These are phyloP conservation scores for Siniperca obscura DNA, from an alignment of 2,797 vertebrate species.

Conservation along the genomic window DNA sequence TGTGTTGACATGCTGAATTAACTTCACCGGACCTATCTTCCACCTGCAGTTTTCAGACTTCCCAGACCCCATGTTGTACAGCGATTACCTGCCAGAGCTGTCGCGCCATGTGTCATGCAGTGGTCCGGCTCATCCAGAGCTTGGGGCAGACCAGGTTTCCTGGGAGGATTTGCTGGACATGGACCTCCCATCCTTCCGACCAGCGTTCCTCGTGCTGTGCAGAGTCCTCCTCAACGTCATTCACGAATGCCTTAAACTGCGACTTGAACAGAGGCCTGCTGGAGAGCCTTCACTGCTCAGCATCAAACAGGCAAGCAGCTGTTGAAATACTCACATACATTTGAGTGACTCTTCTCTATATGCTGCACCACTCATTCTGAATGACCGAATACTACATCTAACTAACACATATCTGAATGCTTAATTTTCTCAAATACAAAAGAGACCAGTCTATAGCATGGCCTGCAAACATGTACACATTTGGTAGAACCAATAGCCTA, in stretches of 20 bases:
- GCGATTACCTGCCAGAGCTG: slow-evolving; percentile 93
- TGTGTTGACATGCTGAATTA: slow-evolving; percentile 16
- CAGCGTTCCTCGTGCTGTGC: slow-evolving; percentile 96
- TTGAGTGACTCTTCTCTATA: background rate
- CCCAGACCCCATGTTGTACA: slow-evolving; percentile 95
- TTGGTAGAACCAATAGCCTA: background rate
- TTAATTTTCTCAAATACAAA: background rate
- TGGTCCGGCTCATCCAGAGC: slow-evolving; percentile 81
- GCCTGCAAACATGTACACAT: background rate
- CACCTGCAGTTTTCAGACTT: slow-evolving; percentile 91
- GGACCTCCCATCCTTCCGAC: slow-evolving; percentile 97
- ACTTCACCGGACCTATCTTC: slow-evolving; percentile 1
- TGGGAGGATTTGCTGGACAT: slow-evolving; percentile 94
- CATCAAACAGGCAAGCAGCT: slow-evolving; percentile 93
- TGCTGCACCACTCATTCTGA: background rate
- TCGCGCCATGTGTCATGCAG: slow-evolving; percentile 86
- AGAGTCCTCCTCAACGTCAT: slow-evolving; percentile 98
- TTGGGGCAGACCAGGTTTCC: slow-evolving; percentile 88
- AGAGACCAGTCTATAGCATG: background rate
- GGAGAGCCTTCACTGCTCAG: slow-evolving; percentile 97
- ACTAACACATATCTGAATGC: background rate
- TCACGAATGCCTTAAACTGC: slow-evolving; percentile 98
- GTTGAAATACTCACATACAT: background rate
- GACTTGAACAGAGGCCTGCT: slow-evolving; percentile 96
- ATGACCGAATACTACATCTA: background rate